Percentiles rank a stretch among this genome's conserved stretches.
These are phyloP conservation scores for Pimephales promelas DNA, from an alignment of 2,113 vertebrate genomes.

Conservation along the genomic window DNA sequence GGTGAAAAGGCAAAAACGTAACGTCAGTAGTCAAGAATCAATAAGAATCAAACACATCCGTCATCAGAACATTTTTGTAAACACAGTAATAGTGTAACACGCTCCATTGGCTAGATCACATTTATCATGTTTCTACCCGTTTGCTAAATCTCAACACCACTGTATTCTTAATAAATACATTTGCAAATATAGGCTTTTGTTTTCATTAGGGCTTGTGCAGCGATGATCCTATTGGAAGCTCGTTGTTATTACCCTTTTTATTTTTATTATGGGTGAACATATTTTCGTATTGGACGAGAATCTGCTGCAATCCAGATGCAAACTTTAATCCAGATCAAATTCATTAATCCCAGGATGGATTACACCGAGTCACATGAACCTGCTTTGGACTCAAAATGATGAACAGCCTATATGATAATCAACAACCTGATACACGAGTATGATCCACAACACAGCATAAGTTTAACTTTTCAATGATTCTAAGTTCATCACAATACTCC, in stretches of 20 bases:
- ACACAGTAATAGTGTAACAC: constrained; percentile 61
- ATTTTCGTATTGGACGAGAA: not conserved
- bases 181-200: constrained; percentile 50
- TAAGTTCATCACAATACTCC: not conserved
- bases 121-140: constrained; percentile 74
- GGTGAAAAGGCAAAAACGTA: constrained; percentile 25
- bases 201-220: not conserved
- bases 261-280: too few species aligned
- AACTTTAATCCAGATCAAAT: constrained; percentile 22
- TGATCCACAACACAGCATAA: not conserved
- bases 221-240: too few species aligned
- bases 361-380: not conserved
- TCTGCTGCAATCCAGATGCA: not conserved
- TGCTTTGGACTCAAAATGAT: constrained; percentile 9
- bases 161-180: constrained; percentile 73
- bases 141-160: constrained; percentile 68
- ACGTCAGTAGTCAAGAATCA: constrained; percentile 23
- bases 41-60: constrained; percentile 49
- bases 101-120: constrained; percentile 57
- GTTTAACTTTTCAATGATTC: not conserved
- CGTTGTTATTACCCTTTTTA: too few species aligned
- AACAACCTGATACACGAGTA: too few species aligned
- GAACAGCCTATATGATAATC: too few species aligned
- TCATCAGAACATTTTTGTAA: constrained; percentile 61
- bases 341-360: constrained; percentile 24